phyloP scores from a whole-genome alignment of 2,113 vertebrate genomes.

The Tor tambroides region DNA sequence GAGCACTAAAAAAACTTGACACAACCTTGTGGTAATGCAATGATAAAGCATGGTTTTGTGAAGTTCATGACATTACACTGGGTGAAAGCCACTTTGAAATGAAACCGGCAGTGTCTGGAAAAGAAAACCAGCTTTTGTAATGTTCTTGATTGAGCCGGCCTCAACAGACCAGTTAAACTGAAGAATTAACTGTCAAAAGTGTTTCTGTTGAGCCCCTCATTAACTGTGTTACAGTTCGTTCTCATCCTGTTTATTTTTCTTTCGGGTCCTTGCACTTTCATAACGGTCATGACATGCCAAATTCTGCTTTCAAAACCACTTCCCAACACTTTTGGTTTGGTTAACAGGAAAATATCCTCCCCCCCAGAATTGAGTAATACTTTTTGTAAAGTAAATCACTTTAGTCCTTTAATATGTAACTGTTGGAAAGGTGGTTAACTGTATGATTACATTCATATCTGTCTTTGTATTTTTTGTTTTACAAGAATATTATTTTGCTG shows the following conservation, averaged over 20 bases:
- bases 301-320: background rate
- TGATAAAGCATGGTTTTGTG: background rate
- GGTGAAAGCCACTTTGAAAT: background rate
- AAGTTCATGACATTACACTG: background rate
- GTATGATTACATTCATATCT: too few species aligned
- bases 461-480: too few species aligned
- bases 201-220: background rate
- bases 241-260: background rate
- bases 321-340: background rate
- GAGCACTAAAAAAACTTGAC: background rate
- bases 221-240: background rate
- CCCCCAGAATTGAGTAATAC: too few species aligned
- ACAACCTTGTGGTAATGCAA: background rate
- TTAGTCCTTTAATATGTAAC: too few species aligned
- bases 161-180: background rate
- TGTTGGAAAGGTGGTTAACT: too few species aligned
- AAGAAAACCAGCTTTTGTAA: background rate
- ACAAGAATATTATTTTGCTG: too few species aligned
- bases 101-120: background rate
- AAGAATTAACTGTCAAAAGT: background rate
- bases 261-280: background rate
- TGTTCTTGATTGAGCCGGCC: background rate
- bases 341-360: too few species aligned
- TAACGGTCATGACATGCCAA: background rate
- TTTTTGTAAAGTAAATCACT: too few species aligned